Conservation (phyloP, 1,140 invertebrate genomes). For the Ceratitis capitata region DNA sequence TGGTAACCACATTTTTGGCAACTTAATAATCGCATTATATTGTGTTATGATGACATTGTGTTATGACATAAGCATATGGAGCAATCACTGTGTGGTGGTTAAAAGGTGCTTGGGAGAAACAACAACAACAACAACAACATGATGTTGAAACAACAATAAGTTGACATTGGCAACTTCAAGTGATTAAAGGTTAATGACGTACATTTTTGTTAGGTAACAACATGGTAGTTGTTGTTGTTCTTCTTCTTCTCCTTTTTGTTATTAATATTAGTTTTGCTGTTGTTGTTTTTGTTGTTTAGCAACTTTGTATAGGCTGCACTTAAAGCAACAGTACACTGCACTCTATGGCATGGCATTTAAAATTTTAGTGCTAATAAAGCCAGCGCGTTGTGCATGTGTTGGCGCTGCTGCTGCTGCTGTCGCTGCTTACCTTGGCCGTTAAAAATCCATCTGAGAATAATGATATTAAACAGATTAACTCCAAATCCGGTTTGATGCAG, state of each 20-base stretch:
- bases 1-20: background rate
- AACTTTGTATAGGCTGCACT: background rate
- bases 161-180: background rate
- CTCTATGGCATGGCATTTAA: background rate
- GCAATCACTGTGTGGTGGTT: background rate
- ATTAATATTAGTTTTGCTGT: too few relatives aligned
- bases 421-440: slow-evolving; percentile 75
- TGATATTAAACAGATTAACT: slow-evolving; percentile 91
- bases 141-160: background rate
- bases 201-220: background rate
- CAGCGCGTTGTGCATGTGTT: background rate
- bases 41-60: background rate
- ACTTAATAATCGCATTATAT: slow-evolving; percentile 34
- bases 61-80: background rate
- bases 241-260: too few relatives aligned
- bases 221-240: too few relatives aligned
- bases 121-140: background rate
- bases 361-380: background rate
- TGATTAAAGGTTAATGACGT: background rate
- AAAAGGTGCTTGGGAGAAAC: background rate
- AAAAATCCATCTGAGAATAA: slow-evolving; percentile 91
- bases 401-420: too few relatives aligned
- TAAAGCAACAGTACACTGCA: background rate
- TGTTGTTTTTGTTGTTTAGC: too few relatives aligned
- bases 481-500: slow-evolving; percentile 87